Base-by-base conservation (phyloP, 2,888 invertebrate genomes). In the Melolontha melolontha region DNA sequence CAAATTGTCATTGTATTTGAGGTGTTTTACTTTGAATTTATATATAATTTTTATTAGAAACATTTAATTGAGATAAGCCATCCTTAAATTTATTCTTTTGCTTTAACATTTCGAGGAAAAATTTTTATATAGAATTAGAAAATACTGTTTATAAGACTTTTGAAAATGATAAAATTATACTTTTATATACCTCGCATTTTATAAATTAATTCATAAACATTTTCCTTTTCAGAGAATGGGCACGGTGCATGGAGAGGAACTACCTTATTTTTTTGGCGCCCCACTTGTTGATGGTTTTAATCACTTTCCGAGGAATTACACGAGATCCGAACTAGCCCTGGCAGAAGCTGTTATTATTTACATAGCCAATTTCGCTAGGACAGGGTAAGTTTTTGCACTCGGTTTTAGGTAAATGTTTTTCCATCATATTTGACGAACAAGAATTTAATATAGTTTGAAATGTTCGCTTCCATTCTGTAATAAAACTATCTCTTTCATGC, bases 211-310 rank as follows among this genome's bases (percentile, higher is more conserved):
- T 1, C 1, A 34, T 34, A 6, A 8, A 34, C 7, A 10, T 14
- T 14, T 42, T 51, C 70, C 57, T 54, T 84, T 82, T 5, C 86
- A 96, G 91, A 88, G 94, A 72, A 93, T 95, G 91, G 96, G 96
- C 14, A 94, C 95, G 0, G 94, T 95, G 2, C 95, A 96, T 79
- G 96, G 96, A 0, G 96, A 96, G 82, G 96, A 96, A 78, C 84
- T 96, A 70, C 93, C 95, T 0, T 96, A 95, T 81, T 87, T 96
- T 72, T 95, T 96, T 78, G 96, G 96, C 40, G 96, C 96, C 8
- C 96, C 96, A 2, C 84, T 96, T 52, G 93, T 94, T 8, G 93
- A 93, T 72, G 93, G 93, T 2, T 88, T 88, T 80, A 92, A 88
- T 74, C 93, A 94, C 83, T 95, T 96, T 78, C 92, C 93, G 1